Base-by-base conservation (phyloP, 2,797 vertebrate genomes). In the Aulostomus chinensis region DNA sequence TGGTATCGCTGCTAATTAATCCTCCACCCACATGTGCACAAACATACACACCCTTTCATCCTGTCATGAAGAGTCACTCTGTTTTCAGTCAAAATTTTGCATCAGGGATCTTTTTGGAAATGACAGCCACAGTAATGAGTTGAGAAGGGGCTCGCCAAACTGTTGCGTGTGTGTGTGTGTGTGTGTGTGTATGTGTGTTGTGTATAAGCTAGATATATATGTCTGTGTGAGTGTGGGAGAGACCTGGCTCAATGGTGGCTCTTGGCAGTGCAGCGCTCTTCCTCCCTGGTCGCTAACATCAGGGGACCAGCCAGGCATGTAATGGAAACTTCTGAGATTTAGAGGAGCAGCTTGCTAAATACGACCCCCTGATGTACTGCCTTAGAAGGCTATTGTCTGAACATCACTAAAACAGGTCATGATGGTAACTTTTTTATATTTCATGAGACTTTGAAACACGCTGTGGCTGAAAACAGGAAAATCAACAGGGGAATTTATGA, bases 321-420 rank as follows among this genome's bases (percentile, higher is more conserved):
- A 80, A 88, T 84, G 85, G 86, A 89, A 89, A 87, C 76, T 86
- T 80, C 59, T 30, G 68, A 82, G 76, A 80, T 87, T 84, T 82
- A 71, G 80, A 77, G 56, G 60, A 78, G 77, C 78, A 78, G 68
- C 73, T 76, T 69, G 61, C 79, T 81, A 73, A 86, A 84, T 76
- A 76, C 36, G 53, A 75, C 65, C 76, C 63, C 48, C 70, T 40
- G 60, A 71, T 73, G 46, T 47, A 60, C 58, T 65, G 36, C 72
- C 76, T 60, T 77, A 60, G 50, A 77, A 68, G 66, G 66, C 69
- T 51, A 62, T 68, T 60, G 58, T 62, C 16, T 1, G 4, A 63
- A 38, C 59, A 37, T 43, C 47, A 31, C 50, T 53, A 40, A 59
- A 71, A 48, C 65, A 41, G 62, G 60, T 61, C 71, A 68, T 58